phyloP scores from a whole-genome alignment of 2,797 vertebrate genomes.

The Manis pentadactyla region DNA sequence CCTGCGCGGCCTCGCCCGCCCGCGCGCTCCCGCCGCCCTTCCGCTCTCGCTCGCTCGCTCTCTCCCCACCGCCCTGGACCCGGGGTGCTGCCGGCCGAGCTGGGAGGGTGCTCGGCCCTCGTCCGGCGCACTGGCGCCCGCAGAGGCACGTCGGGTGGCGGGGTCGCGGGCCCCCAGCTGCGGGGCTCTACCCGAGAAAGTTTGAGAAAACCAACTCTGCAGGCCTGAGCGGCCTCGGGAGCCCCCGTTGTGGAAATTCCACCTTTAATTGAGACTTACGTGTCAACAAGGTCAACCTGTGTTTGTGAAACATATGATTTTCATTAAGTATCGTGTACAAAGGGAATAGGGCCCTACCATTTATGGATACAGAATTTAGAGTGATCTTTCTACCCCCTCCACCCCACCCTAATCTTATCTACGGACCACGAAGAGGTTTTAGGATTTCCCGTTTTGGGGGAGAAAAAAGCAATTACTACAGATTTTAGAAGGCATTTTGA shows the following conservation, averaged over 20 bases:
- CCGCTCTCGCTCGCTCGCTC: too few relatives aligned
- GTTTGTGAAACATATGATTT: slow-evolving; percentile 79
- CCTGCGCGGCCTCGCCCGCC: slow-evolving; percentile 51
- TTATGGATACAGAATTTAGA: slow-evolving; percentile 85
- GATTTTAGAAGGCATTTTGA: not conserved
- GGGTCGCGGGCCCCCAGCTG: not conserved
- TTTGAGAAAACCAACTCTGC: not conserved
- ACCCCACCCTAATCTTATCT: slow-evolving; percentile 4
- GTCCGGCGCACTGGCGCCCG: not conserved
- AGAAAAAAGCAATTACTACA: not conserved
- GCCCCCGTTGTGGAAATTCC: not conserved
- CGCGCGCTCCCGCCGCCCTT: not conserved
- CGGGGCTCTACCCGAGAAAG: not conserved
- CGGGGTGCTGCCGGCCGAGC: not conserved
- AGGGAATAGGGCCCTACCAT: slow-evolving; percentile 83
- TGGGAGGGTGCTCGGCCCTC: not conserved
- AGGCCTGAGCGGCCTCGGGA: not conserved
- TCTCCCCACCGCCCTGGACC: too few relatives aligned
- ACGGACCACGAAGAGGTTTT: not conserved
- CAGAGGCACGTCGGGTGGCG: not conserved
- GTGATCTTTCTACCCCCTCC: slow-evolving; percentile 62
- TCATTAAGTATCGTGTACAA: slow-evolving; percentile 76
- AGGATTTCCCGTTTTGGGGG: not conserved
- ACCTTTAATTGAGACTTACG: not conserved
- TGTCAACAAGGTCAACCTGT: not conserved